Conservation (phyloP, 2,888 invertebrate genomes). For the Agrotis segetum region DNA sequence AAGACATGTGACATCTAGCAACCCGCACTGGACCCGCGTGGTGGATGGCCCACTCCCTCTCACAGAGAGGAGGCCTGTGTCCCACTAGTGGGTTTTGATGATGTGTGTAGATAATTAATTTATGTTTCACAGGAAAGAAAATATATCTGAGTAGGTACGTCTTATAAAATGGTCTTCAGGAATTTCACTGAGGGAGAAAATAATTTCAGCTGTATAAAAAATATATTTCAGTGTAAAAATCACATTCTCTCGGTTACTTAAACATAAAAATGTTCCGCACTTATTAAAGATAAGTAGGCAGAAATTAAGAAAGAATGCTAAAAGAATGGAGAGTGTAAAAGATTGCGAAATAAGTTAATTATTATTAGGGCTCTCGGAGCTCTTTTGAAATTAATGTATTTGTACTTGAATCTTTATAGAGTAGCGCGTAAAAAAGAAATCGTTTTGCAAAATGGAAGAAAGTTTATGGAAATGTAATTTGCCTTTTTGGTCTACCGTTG, state of each 20-base stretch:
- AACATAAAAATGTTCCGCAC: slow-evolving; percentile 31
- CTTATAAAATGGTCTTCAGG: not conserved
- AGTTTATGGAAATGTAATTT: not conserved
- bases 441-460: not conserved
- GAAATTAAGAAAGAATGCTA: slow-evolving; percentile 33
- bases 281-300: slow-evolving; percentile 37
- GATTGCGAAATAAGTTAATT: slow-evolving; percentile 50
- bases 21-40: too few relatives aligned
- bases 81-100: too few relatives aligned
- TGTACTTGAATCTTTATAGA: slow-evolving; percentile 38
- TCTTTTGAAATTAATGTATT: slow-evolving; percentile 46
- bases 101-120: not conserved
- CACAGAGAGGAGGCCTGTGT: too few relatives aligned
- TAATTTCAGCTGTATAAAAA: slow-evolving; percentile 3
- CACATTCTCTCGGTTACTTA: slow-evolving; percentile 19
- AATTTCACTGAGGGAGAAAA: not conserved
- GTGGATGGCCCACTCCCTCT: too few relatives aligned
- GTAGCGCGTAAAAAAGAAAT: slow-evolving; percentile 17
- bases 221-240: slow-evolving; percentile 7
- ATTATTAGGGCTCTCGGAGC: slow-evolving; percentile 32
- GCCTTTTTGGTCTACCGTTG: too few relatives aligned
- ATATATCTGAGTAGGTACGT: not conserved
- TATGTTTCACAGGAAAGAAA: not conserved
- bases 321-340: slow-evolving; percentile 42
- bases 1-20: too few relatives aligned